phyloP scores from a whole-genome alignment of 2,888 invertebrate genomes.

The Eupithecia centaureata region DNA sequence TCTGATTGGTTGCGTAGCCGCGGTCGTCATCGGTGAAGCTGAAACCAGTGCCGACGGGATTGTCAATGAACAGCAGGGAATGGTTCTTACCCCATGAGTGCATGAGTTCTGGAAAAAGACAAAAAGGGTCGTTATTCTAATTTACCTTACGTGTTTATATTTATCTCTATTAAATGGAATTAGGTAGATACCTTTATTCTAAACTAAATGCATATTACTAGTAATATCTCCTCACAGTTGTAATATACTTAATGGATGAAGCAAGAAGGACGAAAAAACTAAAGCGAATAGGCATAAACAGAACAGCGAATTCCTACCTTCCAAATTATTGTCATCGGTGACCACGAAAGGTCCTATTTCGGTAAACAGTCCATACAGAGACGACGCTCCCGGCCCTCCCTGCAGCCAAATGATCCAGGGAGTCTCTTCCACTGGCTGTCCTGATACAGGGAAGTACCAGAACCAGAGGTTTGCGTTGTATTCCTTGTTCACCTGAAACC shows the following conservation, averaged over 20 bases:
- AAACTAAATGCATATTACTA: too few relatives aligned
- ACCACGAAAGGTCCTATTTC: slow-evolving; percentile 86
- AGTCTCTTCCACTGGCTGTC: slow-evolving; percentile 74
- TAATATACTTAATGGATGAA: neutral
- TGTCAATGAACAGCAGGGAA: slow-evolving; percentile 86
- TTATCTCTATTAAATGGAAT: too few relatives aligned
- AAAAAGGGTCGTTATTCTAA: neutral
- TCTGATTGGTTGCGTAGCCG: slow-evolving; percentile 85
- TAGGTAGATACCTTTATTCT: too few relatives aligned
- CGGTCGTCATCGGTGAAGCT: slow-evolving; percentile 86
- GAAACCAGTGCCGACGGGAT: slow-evolving; percentile 87
- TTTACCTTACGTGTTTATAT: neutral
- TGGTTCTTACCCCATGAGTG: slow-evolving; percentile 86
- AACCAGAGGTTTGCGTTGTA: slow-evolving; percentile 92
- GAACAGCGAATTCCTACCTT: slow-evolving; percentile 56
- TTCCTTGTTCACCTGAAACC: slow-evolving; percentile 87
- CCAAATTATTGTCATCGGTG: slow-evolving; percentile 64
- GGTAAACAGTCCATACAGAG: slow-evolving; percentile 83
- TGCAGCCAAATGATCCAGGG: slow-evolving; percentile 85
- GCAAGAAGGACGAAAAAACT: neutral
- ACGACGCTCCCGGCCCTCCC: slow-evolving; percentile 85
- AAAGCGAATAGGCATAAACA: neutral
- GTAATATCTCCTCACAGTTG: too few relatives aligned
- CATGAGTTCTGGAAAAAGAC: slow-evolving; percentile 67
- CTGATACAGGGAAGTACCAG: slow-evolving; percentile 91